A percentile compares a stretch with the other conserved stretches of the same genome.
Evolutionary conservation across 2,113 vertebrate genomes (phyloP).

Genomic region (Ariopsis seemanni): DNA sequence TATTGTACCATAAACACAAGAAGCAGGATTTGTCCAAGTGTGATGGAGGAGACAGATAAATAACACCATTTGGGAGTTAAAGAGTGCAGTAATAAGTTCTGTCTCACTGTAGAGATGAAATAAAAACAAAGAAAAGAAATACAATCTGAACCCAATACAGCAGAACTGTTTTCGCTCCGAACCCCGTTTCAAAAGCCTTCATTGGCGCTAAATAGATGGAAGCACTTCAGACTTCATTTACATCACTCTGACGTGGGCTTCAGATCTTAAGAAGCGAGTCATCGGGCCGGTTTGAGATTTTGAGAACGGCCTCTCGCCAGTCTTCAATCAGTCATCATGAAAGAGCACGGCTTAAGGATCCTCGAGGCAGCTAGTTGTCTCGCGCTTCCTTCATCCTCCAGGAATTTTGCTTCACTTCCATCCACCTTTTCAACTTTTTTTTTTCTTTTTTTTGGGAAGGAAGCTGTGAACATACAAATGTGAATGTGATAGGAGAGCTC

Average conservation of each 20-base stretch:
- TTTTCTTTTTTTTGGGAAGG: conserved; percentile 56
- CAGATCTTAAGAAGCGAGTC: conserved; percentile 70
- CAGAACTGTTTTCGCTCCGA: conserved; percentile 51
- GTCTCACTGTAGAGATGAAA: neutral
- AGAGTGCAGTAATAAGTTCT: neutral
- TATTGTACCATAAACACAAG: neutral
- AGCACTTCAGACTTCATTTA: conserved; percentile 80
- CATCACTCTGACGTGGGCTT: conserved; percentile 79
- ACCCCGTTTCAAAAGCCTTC: conserved; percentile 69
- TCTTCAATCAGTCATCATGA: conserved; percentile 80
- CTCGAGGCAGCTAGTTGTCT: conserved; percentile 77
- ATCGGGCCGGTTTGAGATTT: conserved; percentile 68
- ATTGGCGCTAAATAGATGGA: conserved; percentile 74
- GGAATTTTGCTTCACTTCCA: conserved; percentile 72
- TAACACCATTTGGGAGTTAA: neutral
- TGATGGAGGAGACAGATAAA: neutral
- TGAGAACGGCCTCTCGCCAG: conserved; percentile 65
- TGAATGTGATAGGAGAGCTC: conserved; percentile 45
- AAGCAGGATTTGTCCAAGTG: neutral
- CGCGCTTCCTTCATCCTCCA: conserved; percentile 73
- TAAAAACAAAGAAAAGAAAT: conserved; percentile 38
- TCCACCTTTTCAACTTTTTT: conserved; percentile 74
- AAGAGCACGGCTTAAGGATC: conserved; percentile 76
- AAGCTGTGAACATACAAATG: conserved; percentile 61
- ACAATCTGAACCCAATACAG: conserved; percentile 56